Base-by-base conservation (phyloP, 2,797 vertebrate species). In the Yasuhikotakia modesta region DNA sequence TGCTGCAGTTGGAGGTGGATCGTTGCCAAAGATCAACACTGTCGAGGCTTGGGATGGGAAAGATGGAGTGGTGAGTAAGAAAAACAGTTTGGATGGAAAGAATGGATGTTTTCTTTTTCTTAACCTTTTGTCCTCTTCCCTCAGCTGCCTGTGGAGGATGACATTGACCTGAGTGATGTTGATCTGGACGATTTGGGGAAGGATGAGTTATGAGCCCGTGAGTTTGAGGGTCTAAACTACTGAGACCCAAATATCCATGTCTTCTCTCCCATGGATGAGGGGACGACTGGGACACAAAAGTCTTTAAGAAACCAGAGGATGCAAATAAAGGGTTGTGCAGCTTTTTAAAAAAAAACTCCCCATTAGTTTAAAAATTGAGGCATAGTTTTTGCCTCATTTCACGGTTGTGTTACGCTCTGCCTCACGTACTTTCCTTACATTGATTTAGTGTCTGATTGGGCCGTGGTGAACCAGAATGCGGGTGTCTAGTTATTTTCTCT, bases 81-180 rank as follows among this genome's bases (percentile, higher is more conserved):
- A 30, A 57, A 46, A 45, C 16, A 30, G n/a, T 21, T 5, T 22
- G 13, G 6, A 17, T 48, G 16, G 19, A 43, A 60, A 45, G 19
- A 43, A 21, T 43, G 2, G 11, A 22, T 17, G 21, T n/a, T 73
- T 7, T 52, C 3, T 48, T 39, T 11, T 70, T 22, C 35, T 78
- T 5, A 61, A 70, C 6, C n/a, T 76, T 50, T 30, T 78, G 21
- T 24, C 8, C 12, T 11, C 12, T 21, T 27, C 35, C 52, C 32
- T 16, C 90, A 99, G 98, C 95, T 98, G 85, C 97, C 97, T 0
- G 89, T 89, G 83, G 96, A 98, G 91, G 97, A 99, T 0, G 96
- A 99, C 16, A 96, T 97, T 27, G 97, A 99, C 89, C 94, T 98
- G 85, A 99, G 96, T 1, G 98, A 99, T 0, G 90, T 98, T 69